Base-by-base conservation (phyloP, 2,888 invertebrate genomes). In the Eupelmus urozonus region DNA sequence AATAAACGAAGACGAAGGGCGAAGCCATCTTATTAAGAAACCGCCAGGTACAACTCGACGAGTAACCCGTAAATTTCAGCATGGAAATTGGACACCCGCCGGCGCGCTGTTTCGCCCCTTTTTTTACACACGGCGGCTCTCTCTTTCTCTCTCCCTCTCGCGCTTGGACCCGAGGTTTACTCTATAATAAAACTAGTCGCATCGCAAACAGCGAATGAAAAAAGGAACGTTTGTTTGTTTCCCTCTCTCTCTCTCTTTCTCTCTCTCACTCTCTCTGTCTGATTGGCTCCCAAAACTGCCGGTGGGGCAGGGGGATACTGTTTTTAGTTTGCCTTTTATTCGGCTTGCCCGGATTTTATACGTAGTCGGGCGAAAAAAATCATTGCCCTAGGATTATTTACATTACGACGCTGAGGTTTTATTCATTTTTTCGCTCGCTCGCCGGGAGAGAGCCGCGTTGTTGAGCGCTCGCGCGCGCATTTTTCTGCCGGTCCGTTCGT, bases 121-220 rank as follows among this genome's bases (percentile, higher is more conserved):
- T 45, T 59, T 34, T 63, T 34, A 34, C 49, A 23, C 18, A 7
- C 55, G 16, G 4, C 25, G 7, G 40, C 49, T 27, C n/a, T n/a
- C n/a, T 40, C 5, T 53, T 13, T n/a, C 20, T 27, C 1, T 27
- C 53, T 18, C 34, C 11, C 0, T 13, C 23, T 7, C 11, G 18
- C n/a, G 53, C 66, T 49, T 66, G 77, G 59, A 27, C 67, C 76
- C 72, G 67, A 77, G 72, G 70, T 76, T 79, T 75, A 76, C 80
- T 81, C 82, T 82, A 78, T 80, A 82, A 82, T 82, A 82, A 82
- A 82, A 81, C 80, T 80, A 82, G 73, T 78, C 75, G 67, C 78
- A 78, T 78, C 69, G 70, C 79, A 81, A 81, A 81, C 78, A 82
- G 70, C 77, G 77, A 80, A 77, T 77, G 57, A 71, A 71, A 74